Evolutionary conservation across 2,113 vertebrate species (phyloP).

Genomic region (Aptenodytes forsteri): DNA sequence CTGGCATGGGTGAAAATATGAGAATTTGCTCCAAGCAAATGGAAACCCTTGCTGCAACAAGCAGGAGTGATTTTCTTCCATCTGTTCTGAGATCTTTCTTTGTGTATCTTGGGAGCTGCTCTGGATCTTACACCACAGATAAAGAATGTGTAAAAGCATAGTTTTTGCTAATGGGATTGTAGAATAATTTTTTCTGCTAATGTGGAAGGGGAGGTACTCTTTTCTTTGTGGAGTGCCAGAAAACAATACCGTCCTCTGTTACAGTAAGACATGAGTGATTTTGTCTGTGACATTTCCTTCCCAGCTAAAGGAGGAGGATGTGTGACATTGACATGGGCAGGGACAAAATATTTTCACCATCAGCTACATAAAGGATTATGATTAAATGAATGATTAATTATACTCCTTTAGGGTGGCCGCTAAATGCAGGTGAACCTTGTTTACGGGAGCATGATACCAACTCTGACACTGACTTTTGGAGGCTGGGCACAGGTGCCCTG

Average conservation of each 20-base stretch:
- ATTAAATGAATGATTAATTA: slow-evolving; percentile 9
- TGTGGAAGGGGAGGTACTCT: background rate
- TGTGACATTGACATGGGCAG: background rate
- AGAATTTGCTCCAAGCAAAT: slow-evolving; percentile 43
- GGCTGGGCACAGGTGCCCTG: background rate
- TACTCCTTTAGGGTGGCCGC: background rate
- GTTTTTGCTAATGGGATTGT: background rate
- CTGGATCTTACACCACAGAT: background rate
- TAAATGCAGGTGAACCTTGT: background rate
- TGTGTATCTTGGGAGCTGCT: background rate
- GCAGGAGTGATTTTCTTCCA: background rate
- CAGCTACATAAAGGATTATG: background rate
- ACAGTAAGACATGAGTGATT: background rate
- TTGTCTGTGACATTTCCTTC: background rate
- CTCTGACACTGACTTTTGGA: background rate
- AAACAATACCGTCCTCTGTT: background rate
- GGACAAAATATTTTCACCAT: background rate
- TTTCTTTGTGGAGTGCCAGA: background rate
- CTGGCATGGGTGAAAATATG: background rate
- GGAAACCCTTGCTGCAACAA: slow-evolving; percentile 39
- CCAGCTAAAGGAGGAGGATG: background rate
- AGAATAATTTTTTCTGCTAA: background rate
- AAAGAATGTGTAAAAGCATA: background rate
- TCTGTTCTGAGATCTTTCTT: background rate
- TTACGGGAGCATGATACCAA: background rate